phyloP scores from a whole-genome alignment of 30 jellyfish, hydroid and myxozoan species.

The Pseudorhiza aurosa region DNA sequence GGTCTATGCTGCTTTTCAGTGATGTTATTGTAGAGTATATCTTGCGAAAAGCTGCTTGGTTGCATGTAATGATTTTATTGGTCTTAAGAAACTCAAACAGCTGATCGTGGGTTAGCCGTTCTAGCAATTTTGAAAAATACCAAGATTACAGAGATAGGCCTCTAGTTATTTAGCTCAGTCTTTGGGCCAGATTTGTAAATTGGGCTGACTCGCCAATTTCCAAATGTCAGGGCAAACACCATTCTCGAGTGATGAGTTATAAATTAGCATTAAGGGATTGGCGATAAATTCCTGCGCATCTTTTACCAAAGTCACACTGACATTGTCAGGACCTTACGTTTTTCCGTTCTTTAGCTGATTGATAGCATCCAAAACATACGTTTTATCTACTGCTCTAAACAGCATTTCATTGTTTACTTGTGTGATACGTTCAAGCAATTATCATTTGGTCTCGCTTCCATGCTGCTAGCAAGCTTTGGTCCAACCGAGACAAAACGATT shows the following conservation, averaged over 20 bases:
- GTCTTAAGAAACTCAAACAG: slow-evolving; percentile 45
- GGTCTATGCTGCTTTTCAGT: slow-evolving; percentile 17
- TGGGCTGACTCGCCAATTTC: slow-evolving; percentile 56
- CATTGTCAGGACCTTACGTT: slow-evolving; percentile 52
- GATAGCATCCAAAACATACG: slow-evolving; percentile 38
- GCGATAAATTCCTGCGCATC: slow-evolving; percentile 47
- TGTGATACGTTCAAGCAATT: slow-evolving; percentile 48
- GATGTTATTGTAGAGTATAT: slow-evolving; percentile 4
- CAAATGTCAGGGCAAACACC: slow-evolving; percentile 45
- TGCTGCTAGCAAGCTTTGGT: slow-evolving; percentile 62
- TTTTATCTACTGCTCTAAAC: slow-evolving; percentile 26
- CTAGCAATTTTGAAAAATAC: slow-evolving; percentile 48
- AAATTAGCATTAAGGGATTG: slow-evolving; percentile 17
- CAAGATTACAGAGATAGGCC: slow-evolving; percentile 49
- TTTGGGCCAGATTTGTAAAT: slow-evolving; percentile 40
- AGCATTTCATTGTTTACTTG: slow-evolving; percentile 44
- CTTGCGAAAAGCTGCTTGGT: slow-evolving; percentile 32
- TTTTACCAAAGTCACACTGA: slow-evolving; percentile 46
- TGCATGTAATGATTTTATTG: slow-evolving; percentile 22
- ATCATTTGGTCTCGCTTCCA: slow-evolving; percentile 47
- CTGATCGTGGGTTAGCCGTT: slow-evolving; percentile 55
- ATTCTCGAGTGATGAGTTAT: slow-evolving; percentile 51
- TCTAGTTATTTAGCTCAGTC: slow-evolving; percentile 44
- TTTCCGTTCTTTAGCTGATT: too few relatives aligned
- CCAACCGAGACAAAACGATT: slow-evolving; percentile 48